phyloP scores from a whole-genome alignment of 2,888 invertebrate genomes.

The Amorpha juglandis region DNA sequence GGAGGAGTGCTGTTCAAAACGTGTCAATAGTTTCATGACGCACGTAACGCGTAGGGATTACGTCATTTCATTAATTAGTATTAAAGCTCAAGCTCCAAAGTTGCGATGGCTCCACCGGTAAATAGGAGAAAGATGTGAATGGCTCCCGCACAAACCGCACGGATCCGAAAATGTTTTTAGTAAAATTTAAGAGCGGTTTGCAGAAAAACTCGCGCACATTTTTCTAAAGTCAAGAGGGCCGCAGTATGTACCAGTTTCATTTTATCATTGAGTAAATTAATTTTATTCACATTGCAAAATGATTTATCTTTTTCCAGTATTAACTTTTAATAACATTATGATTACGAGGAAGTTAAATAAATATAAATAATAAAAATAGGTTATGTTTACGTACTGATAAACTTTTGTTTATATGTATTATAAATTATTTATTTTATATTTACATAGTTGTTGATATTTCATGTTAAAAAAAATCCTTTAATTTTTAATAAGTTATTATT shows the following conservation, averaged over 20 bases:
- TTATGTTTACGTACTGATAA: conserved; percentile 37
- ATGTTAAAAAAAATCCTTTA: not conserved
- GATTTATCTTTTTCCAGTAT: conserved; percentile 12
- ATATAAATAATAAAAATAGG: conserved; percentile 34
- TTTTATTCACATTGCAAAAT: conserved; percentile 46
- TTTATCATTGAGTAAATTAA: conserved; percentile 55
- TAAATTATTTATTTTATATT: not conserved
- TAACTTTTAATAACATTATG: conserved; percentile 10
- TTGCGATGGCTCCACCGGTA: conserved; percentile 55
- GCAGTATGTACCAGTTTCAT: conserved; percentile 37
- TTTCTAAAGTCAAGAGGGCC: conserved; percentile 58
- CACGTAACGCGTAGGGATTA: conserved; percentile 2
- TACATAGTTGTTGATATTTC: not conserved
- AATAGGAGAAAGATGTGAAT: conserved; percentile 60
- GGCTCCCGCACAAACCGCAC: conserved; percentile 62
- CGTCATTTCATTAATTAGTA: conserved; percentile 15
- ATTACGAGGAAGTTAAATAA: conserved; percentile 13
- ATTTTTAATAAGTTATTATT: not conserved
- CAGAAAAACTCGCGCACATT: conserved; percentile 62
- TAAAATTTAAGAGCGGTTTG: conserved; percentile 60
- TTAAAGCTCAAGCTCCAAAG: conserved; percentile 36
- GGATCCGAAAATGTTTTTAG: conserved; percentile 68
- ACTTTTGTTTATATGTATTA: conserved; percentile 32
- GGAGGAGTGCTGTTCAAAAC: conserved; percentile 1
- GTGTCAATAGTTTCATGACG: conserved; percentile 15